Base-by-base conservation (phyloP, 2,888 invertebrate genomes). In the Hemistola chrysoprasaria region DNA sequence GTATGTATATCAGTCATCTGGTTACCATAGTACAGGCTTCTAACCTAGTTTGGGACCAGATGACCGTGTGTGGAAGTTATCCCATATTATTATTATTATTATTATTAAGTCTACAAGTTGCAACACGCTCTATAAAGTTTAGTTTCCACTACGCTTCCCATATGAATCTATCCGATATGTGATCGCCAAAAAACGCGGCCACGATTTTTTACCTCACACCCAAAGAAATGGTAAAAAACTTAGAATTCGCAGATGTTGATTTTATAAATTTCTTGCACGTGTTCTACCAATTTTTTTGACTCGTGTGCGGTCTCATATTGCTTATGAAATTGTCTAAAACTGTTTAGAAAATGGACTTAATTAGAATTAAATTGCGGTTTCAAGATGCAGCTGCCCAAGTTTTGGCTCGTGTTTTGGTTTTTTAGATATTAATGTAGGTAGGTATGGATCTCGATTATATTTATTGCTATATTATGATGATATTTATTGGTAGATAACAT, bases 181-280 rank as follows among this genome's bases (percentile, higher is more conserved):
- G 75, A 75, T 71, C 75, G 66, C 65, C 72, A 78, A 84, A 83
- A 85, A 84, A 82, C 71, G 59, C 60, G 53, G 68, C 74, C 64
- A 44, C 53, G 40, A 41, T 56, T 76, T 84, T 86, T 85, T 78
- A 71, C 68, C 37, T 36, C 34, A 47, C 61, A 60, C 59, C 71
- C 50, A 79, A 81, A 84, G 78, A 85, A 82, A 79, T 79, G 35
- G 53, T 71, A 79, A 86, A 86, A 78, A 84, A 74, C 47, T 56
- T 59, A 73, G 78, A 84, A 84, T 86, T 87, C 71, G 87, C 86
- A 88, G 87, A 88, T 88, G 87, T 86, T 83, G 76, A 74, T 82
- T 84, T 81, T 82, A 80, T 82, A 79, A 82, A 83, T 80, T 80
- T 83, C 82, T 79, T 85, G 82, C 85, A 87, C 86, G 86, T 87